These are phyloP conservation scores for Nymphalis c-album DNA, from an alignment of 2,888 invertebrate genomes.

Conservation along the genomic window DNA sequence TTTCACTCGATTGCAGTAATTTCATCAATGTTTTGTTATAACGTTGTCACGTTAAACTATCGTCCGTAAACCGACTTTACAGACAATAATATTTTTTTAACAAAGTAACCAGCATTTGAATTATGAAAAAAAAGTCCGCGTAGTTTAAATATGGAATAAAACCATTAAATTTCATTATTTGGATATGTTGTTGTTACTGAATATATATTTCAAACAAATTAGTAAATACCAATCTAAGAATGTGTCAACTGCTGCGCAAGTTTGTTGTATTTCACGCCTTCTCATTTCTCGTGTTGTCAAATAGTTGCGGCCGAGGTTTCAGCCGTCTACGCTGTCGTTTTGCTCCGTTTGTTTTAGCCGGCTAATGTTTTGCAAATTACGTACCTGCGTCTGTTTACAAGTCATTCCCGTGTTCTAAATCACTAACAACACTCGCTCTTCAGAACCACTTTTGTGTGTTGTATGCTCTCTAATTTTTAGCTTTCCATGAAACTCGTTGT, in stretches of 20 bases:
- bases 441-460: constrained; percentile 1
- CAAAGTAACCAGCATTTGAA: too few species aligned
- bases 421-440: constrained; percentile 7
- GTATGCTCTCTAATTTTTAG: background rate
- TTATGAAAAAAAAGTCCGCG: too few species aligned
- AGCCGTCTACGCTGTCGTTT: constrained; percentile 38
- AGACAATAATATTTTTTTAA: too few species aligned
- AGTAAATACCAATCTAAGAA: constrained; percentile 9
- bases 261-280: constrained; percentile 34
- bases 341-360: constrained; percentile 37
- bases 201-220: background rate
- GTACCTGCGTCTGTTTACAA: constrained; percentile 25
- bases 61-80: too few species aligned
- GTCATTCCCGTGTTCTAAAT: constrained; percentile 24
- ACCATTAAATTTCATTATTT: background rate
- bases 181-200: background rate
- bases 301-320: constrained; percentile 44
- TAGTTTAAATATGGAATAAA: too few species aligned
- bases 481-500: constrained; percentile 3
- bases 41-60: too few species aligned
- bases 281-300: constrained; percentile 44
- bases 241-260: constrained; percentile 28
- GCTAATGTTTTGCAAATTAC: constrained; percentile 43
- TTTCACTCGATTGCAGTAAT: too few species aligned
- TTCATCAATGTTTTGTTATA: too few species aligned